Percentiles rank a stretch among this genome's conserved stretches.
phyloP scores from a whole-genome alignment of 2,888 invertebrate species.

The Drosophila affinis region DNA sequence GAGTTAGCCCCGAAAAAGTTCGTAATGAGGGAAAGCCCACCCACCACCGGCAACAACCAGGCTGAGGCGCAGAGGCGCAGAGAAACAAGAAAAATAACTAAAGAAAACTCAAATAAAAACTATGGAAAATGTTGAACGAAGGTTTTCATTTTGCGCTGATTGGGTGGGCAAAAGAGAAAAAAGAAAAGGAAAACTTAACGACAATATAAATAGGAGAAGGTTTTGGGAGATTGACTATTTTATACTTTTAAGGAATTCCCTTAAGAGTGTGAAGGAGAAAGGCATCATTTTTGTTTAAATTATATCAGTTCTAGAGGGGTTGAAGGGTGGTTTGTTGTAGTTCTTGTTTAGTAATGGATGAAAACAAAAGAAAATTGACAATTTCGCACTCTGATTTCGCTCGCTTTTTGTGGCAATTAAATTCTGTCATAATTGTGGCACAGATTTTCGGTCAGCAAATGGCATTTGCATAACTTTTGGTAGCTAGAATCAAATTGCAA shows the following conservation, averaged over 20 bases:
- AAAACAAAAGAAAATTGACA: background rate
- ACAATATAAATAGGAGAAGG: background rate
- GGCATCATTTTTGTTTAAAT: no score
- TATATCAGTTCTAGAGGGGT: no score
- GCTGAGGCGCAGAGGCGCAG: background rate
- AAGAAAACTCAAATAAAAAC: constrained; percentile 41
- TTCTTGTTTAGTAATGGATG: background rate
- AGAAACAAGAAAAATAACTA: background rate
- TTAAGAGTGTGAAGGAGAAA: no score
- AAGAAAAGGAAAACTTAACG: background rate
- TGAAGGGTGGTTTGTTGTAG: no score
- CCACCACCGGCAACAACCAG: background rate
- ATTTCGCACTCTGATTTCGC: background rate
- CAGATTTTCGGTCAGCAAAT: constrained; percentile 13
- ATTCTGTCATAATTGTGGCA: constrained; percentile 3
- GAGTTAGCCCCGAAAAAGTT: constrained; percentile 32
- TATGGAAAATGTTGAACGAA: constrained; percentile 20
- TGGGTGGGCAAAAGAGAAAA: background rate
- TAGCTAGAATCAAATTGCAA: constrained; percentile 29
- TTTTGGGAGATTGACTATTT: background rate
- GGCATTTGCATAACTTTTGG: constrained; percentile 41
- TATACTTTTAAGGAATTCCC: background rate
- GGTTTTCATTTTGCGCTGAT: constrained; percentile 9
- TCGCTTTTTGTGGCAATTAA: background rate
- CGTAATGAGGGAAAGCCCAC: constrained; percentile 32